Percentiles rank a stretch among this genome's conserved stretches.
Evolutionary conservation across 2,113 vertebrate species (phyloP).

Genomic region (Pithys albifrons): DNA sequence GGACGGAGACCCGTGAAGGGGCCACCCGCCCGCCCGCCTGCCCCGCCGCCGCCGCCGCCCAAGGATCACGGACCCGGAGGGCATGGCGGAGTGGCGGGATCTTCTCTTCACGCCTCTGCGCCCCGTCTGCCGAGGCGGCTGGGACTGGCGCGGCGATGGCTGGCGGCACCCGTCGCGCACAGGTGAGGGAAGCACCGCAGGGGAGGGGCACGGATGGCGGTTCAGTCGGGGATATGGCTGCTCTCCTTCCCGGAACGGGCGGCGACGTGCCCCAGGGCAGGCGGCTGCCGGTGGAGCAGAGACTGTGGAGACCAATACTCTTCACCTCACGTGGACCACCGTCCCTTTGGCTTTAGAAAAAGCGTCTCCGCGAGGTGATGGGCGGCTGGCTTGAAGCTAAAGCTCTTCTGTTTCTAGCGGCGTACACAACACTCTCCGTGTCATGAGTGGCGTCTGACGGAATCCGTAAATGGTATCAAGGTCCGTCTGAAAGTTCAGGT

Average conservation of each 20-base stretch:
- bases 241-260: no score
- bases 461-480: fast-evolving
- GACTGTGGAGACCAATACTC: fast-evolving
- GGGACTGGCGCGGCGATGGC: neutral
- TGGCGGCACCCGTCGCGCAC: neutral
- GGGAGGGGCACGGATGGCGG: neutral
- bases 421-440: fast-evolving
- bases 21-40: neutral
- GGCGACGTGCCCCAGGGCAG: neutral
- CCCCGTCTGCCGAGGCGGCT: neutral
- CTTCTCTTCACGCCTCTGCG: neutral
- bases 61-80: neutral
- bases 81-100: constrained; percentile 8
- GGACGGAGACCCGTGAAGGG: neutral
- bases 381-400: neutral
- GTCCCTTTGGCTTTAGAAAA: no score
- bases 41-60: neutral
- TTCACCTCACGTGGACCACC: fast-evolving
- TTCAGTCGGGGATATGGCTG: no score
- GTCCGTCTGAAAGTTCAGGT: fast-evolving
- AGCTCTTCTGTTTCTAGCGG: fast-evolving
- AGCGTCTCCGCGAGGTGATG: fast-evolving
- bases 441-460: fast-evolving
- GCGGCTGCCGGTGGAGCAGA: fast-evolving
- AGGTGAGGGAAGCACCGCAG: neutral